Percentiles rank a stretch among this genome's conserved stretches.
Conservation (phyloP, 2,113 vertebrate genomes). For the Nannospalax galili region DNA sequence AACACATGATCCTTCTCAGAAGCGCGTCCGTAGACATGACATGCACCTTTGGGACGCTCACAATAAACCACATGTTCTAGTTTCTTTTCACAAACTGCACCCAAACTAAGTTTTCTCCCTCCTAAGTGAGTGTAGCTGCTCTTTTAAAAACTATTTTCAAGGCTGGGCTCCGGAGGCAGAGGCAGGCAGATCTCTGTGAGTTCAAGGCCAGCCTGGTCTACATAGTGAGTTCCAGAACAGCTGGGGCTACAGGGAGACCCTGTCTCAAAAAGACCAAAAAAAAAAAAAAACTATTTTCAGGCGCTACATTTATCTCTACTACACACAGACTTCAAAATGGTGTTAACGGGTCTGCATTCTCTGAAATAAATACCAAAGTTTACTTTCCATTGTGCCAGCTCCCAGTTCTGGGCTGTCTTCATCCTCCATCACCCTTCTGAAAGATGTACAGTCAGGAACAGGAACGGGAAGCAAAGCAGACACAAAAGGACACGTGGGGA, state of each 20-base stretch:
- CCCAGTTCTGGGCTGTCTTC: slow-evolving; percentile 47
- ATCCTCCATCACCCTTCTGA: slow-evolving; percentile 18
- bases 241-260: too few relatives aligned
- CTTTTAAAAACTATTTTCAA: slow-evolving; percentile 7
- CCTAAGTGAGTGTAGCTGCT: neutral
- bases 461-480: neutral
- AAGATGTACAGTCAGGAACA: neutral
- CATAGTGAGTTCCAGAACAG: too few relatives aligned
- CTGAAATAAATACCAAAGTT: slow-evolving; percentile 48
- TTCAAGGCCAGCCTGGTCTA: too few relatives aligned
- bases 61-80: neutral
- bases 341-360: slow-evolving; percentile 49
- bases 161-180: neutral
- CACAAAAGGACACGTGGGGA: neutral
- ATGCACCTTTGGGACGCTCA: neutral
- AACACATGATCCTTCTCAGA: neutral
- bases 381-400: slow-evolving; percentile 45
- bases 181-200: too few relatives aligned
- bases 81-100: slow-evolving; percentile 10
- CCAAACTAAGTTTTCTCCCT: slow-evolving; percentile 5
- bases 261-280: too few relatives aligned
- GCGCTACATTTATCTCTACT: slow-evolving; percentile 26
- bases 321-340: slow-evolving; percentile 36
- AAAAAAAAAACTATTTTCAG: neutral
- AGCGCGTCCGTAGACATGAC: neutral